Evolutionary conservation across 2,888 invertebrate genomes (phyloP), one percentile per base, ranked within the genome.

Genomic region (Sinhomidia bicolor): DNA sequence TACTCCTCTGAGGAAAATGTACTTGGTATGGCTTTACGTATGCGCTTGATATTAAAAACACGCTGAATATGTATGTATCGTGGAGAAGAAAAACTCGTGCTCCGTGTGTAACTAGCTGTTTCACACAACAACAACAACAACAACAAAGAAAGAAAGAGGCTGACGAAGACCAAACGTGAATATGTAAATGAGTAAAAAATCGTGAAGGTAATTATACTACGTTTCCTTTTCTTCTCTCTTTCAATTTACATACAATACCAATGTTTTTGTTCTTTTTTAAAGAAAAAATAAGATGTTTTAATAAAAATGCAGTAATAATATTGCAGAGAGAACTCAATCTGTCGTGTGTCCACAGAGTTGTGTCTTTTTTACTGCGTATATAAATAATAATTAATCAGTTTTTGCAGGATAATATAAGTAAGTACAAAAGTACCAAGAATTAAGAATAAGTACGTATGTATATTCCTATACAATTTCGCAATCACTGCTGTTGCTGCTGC

Each of bases 291-390:
- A n/a, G n/a, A n/a, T n/a, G 29, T 44, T 74, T 44, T 23, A 36
- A 41, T 4, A n/a, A 65, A 26, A 54, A 17, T 5, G 23, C 23
- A 20, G 32, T 47, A 47, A 23, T 47, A 20, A 32, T 78, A 17
- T 36, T 29, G 65, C n/a, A 32, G 68, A 51, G n/a, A 78, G 57
- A 41, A 78, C 54, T 76, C 51, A 71, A 44, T 71, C 54, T 76
- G 76, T 76, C 76, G 54, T 54, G 51, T 78, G 57, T 78, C 78
- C 78, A 78, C 78, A 51, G 51, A 57, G 26, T 54, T 7, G 26
- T 76, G 54, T 76, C 29, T 51, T 78, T 54, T 17, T 78, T 78
- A 36, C 36, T 36, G 4, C 36, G 3, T 36, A 36, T 36, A 36
- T 5, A 6, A 76, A 26, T 51, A 51, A 29, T 29, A 76, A 76